Conservation (phyloP, 2,797 vertebrate species). For the Siniperca undulata region DNA sequence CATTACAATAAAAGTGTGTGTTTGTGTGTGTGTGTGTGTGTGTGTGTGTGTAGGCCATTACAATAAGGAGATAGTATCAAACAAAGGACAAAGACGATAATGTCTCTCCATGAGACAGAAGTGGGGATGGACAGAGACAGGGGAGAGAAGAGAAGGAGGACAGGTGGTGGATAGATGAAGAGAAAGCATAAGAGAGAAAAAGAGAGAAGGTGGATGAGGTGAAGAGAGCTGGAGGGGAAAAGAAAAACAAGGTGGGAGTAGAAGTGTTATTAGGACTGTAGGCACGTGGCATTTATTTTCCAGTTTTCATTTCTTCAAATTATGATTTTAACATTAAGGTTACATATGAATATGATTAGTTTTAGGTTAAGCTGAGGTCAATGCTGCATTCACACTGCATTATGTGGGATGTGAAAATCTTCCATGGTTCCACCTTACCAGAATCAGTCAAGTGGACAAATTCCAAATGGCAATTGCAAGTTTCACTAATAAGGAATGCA, state of each 20-base stretch:
- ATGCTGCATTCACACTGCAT: neutral
- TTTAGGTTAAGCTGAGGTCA: conserved; percentile 8
- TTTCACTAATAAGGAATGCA: conserved; percentile 11
- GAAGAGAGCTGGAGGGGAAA: conserved; percentile 8
- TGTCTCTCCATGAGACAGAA: conserved; percentile 14
- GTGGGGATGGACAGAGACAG: neutral
- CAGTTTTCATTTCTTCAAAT: neutral
- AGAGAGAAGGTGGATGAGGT: neutral
- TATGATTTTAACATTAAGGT: conserved; percentile 7
- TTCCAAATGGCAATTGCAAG: neutral
- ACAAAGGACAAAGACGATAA: conserved; percentile 37
- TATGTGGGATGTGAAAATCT: neutral
- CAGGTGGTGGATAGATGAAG: neutral
- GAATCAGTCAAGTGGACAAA: conserved; percentile 15
- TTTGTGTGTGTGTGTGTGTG: conserved; percentile 22
- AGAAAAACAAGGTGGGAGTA: conserved; percentile 25
- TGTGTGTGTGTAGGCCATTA: conserved; percentile 25
- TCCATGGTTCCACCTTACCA: neutral
- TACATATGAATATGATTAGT: neutral
- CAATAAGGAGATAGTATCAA: conserved; percentile 40
- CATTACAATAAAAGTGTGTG: conserved; percentile 49
- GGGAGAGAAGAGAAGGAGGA: neutral
- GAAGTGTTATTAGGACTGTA: conserved; percentile 40
- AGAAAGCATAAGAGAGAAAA: neutral
- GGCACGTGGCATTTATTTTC: neutral